Base-by-base conservation (phyloP, 2,888 invertebrate species). In the Stramonita haemastoma region DNA sequence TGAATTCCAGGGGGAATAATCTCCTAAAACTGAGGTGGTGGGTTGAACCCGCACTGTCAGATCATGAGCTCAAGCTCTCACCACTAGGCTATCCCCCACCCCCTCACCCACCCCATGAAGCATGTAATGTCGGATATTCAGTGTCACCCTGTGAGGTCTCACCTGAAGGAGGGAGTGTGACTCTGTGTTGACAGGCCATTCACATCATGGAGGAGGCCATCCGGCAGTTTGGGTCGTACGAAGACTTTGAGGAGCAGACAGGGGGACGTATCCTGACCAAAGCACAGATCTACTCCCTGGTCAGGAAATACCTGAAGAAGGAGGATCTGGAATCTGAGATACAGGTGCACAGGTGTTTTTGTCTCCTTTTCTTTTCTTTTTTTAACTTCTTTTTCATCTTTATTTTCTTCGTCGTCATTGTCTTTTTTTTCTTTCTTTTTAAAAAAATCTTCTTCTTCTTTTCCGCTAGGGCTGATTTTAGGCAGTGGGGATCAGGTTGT, bases 191-290 rank as follows among this genome's bases (percentile, higher is more conserved):
- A 77, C 92, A 95, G 95, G 95, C 95, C n/a, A 90, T 94, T 19
- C 90, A 93, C 11, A 95, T 95, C 70, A 93, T 95, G 94, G 92
- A 94, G 73, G 93, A 91, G 83, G 94, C 94, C 1, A 91, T 95
- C 26, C 89, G 91, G 8, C 91, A 93, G 29, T 94, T 94, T 90
- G 95, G 95, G 22, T 93, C 90, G 32, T 95, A 94, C 91, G 95
- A 95, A 90, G 91, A 93, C 60, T 95, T 94, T 93, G 95, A 94
- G 86, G 93, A 93, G 86, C 90, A 92, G 84, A 94, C 94, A 17
- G 95, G 95, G 0, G 95, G 95, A 0, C 92, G 92, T 66, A 90
- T 94, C 87, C 89, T 95, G 87, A 92, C 91, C 29, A 89, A 93
- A 66, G 87, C 92, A 29, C 93, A 94, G 85, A 95, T 95, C 36